Percentiles rank a stretch among this genome's conserved stretches.
Conservation (phyloP, 2,888 invertebrate species). For the Mythimna lalbum region DNA sequence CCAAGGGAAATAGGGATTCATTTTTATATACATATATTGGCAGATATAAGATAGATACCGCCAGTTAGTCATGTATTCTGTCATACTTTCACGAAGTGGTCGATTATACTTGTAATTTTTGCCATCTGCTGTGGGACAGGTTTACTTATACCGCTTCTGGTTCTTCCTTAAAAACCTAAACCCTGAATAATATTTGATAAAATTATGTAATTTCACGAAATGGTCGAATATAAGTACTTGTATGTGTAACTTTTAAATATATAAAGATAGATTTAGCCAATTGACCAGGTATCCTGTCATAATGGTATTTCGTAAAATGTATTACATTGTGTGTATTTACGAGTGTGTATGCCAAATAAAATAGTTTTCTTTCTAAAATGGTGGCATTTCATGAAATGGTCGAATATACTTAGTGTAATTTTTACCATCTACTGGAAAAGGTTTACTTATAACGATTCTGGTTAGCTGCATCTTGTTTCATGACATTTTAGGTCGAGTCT, state of each 20-base stretch:
- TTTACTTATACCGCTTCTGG: neutral
- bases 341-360: no score
- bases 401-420: neutral
- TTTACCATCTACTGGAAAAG: neutral
- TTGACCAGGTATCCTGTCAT: no score
- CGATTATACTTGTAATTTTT: neutral
- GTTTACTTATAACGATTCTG: neutral
- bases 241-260: neutral
- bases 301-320: no score
- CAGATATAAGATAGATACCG: no score
- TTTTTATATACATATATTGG: no score
- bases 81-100: neutral
- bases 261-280: no score
- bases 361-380: no score
- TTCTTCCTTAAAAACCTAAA: neutral
- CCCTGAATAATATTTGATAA: neutral
- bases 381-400: neutral
- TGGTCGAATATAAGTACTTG: neutral
- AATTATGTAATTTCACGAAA: neutral
- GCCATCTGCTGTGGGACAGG: neutral
- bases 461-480: neutral
- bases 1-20: no score
- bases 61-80: no score
- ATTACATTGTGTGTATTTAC: no score
- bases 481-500: neutral